Base-by-base conservation (phyloP, 2,888 invertebrate species). In the Nipponacmea schrenckii region DNA sequence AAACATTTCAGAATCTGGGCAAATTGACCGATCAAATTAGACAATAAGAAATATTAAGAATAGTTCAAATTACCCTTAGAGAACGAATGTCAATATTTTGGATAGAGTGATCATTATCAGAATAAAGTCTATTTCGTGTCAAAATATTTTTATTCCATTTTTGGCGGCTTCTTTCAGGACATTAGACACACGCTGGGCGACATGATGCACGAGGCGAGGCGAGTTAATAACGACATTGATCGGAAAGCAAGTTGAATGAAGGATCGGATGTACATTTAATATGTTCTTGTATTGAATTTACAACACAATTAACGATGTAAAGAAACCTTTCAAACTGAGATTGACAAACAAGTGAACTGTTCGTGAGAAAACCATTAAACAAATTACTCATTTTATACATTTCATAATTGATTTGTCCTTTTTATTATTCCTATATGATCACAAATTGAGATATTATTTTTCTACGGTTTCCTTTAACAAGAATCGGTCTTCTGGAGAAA, bases 361-460 rank as follows among this genome's bases (percentile, higher is more conserved):
- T 44, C 48, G 70, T 56, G 65, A 70, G 70, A 70, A 70, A 66
- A 64, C 70, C 48, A 70, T 70, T 70, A 70, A 70, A 70, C 56
- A 66, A 39, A 70, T 70, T 70, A 70, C 70, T 70, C 70, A 70
- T 66, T 70, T 66, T 64, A 70, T 70, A 70, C 70, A 48, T n/a
- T 7, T 50, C 27, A 65, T 70, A 70, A 70, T 70, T 70, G 70
- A 70, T 70, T 70, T 70, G 70, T 65, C 70, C 64, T 31, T 64
- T 56, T 56, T 24, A 24, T 56, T 56, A 56, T 56, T 56, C 24
- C 56, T 20, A 56, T 20, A 24, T 56, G 12, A 20, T 56, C 56
- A 56, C 20, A 39, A 56, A 56, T 56, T 56, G 24, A 56, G 20
- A 56, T 56, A 24, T 56, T 56, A 10, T 56, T 56, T 24, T 56